Conservation (phyloP, 2,113 vertebrate species). For the Tautogolabrus adspersus region DNA sequence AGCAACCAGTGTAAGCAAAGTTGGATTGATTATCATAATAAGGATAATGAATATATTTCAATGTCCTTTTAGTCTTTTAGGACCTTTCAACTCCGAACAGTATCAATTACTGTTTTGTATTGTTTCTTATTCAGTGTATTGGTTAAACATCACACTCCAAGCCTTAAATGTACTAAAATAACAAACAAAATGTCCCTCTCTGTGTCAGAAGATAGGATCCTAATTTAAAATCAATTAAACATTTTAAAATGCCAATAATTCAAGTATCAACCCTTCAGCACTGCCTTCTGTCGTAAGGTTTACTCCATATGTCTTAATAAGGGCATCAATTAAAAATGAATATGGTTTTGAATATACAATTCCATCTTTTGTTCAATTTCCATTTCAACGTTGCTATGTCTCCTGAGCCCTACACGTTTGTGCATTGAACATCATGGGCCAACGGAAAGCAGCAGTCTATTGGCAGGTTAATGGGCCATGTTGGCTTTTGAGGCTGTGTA, state of each 20-base stretch:
- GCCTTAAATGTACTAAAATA: not conserved
- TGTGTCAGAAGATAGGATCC: constrained; percentile 8
- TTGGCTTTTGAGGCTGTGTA: no score
- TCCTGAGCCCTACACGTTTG: no score
- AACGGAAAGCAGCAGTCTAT: no score
- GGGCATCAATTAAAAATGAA: not conserved
- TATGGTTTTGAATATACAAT: no score
- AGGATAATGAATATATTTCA: not conserved
- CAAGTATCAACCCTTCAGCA: not conserved
- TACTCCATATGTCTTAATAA: not conserved
- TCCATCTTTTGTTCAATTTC: no score
- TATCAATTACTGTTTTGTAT: not conserved
- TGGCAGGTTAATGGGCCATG: no score
- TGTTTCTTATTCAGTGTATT: not conserved
- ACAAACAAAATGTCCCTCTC: not conserved
- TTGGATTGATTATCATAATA: not conserved
- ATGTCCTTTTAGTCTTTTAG: not conserved
- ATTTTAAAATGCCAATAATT: not conserved
- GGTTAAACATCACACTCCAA: not conserved
- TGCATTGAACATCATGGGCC: no score
- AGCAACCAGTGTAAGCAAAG: not conserved
- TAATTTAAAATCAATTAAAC: not conserved
- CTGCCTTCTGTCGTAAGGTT: not conserved
- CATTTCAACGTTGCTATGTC: no score
- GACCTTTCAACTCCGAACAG: not conserved